These are phyloP conservation scores for Rotaria macrura DNA, from an alignment of 2,888 invertebrate genomes.

Conservation along the genomic window DNA sequence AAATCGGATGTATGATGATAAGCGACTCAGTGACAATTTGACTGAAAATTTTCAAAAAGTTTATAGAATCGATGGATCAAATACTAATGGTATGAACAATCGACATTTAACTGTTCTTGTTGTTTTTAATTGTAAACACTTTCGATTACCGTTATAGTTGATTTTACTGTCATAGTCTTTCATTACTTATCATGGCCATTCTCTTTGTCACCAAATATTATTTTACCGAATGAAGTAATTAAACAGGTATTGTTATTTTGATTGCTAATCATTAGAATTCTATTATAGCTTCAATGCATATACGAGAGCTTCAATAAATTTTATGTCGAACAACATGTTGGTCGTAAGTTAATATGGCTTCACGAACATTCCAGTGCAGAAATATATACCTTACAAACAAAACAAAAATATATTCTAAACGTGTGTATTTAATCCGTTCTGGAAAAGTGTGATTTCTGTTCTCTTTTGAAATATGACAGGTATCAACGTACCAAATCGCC, in stretches of 20 bases:
- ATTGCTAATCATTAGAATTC: neutral
- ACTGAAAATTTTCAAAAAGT: slow-evolving; percentile 69
- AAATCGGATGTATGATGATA: slow-evolving; percentile 97
- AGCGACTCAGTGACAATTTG: slow-evolving; percentile 90
- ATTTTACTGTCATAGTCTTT: slow-evolving; percentile 80
- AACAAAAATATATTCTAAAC: slow-evolving; percentile 54
- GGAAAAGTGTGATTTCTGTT: too few relatives aligned
- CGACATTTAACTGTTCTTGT: neutral
- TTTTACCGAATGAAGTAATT: slow-evolving; percentile 78
- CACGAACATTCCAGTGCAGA: slow-evolving; percentile 97
- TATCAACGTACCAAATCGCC: slow-evolving; percentile 99
- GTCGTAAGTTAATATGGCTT: slow-evolving; percentile 91
- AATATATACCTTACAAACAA: slow-evolving; percentile 86
- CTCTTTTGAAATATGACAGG: too few relatives aligned
- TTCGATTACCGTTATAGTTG: slow-evolving; percentile 55
- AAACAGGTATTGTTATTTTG: too few relatives aligned
- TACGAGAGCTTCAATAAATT: slow-evolving; percentile 87
- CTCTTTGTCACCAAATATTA: slow-evolving; percentile 59
- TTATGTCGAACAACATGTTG: slow-evolving; percentile 88
- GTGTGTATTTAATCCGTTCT: too few relatives aligned
- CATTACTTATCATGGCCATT: slow-evolving; percentile 92
- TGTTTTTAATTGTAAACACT: neutral
- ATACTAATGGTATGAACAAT: neutral
- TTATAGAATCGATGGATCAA: slow-evolving; percentile 27
- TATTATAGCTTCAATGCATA: slow-evolving; percentile 70